Evolutionary conservation across 2,888 invertebrate genomes (phyloP), one percentile per base, ranked within the genome.

Genomic region (Operophtera brumata): DNA sequence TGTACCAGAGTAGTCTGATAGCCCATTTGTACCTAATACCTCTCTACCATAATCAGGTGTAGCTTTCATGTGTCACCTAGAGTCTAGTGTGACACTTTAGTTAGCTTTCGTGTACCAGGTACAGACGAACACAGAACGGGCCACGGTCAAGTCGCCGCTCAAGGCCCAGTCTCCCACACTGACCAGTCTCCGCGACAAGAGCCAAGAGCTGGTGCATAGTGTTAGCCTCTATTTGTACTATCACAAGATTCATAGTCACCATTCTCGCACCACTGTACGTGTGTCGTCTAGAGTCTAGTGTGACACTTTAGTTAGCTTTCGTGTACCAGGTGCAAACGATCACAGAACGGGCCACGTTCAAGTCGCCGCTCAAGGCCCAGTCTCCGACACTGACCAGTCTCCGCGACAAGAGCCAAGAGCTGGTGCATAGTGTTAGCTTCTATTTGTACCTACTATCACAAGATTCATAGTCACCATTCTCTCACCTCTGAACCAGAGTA

Each of bases 181-280:
- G 14, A 58, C 57, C 30, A 53, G 86, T 66, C 56, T 88, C 49
- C 54, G 85, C 42, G 86, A 92, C 78, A 71, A 86, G 70, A 83
- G 86, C 64, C 67, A 60, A 49, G 89, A 90, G 37, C 86, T 96
- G 14, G 93, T 96, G 55, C 96, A 96, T 73, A 96, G 96, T 47
- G 96, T 97, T 59, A 96, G 96, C 84, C 95, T 96, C 79, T 97
- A 97, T 74, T n/a, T n/a, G n/a, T n/a, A n/a, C n/a, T n/a, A n/a
- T n/a, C n/a, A n/a, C n/a, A n/a, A n/a, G n/a, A n/a, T n/a, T n/a
- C n/a, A n/a, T n/a, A n/a, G n/a, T n/a, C n/a, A n/a, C n/a, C n/a
- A n/a, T n/a, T n/a, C n/a, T n/a, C n/a, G n/a, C n/a, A n/a, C n/a
- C n/a, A n/a, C n/a, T n/a, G n/a, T n/a, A n/a, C n/a, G n/a, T n/a